phyloP scores from a whole-genome alignment of 1,140 invertebrate genomes.

The Drosophila mojavensis region DNA sequence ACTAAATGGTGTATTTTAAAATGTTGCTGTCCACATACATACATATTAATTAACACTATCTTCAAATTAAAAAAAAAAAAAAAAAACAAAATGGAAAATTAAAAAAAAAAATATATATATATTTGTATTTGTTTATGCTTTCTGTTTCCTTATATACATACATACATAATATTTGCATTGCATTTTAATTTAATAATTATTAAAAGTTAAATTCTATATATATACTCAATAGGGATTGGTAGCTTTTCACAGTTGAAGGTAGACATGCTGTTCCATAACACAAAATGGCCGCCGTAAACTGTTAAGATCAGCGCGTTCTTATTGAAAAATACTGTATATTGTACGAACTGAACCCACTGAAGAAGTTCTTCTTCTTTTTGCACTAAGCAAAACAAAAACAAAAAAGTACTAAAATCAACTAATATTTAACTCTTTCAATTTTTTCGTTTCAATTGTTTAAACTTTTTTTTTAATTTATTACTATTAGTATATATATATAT shows the following conservation, averaged over 20 bases:
- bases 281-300: background rate
- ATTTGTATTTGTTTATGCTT: constrained; percentile 60
- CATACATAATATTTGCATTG: constrained; percentile 66
- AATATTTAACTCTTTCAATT: constrained; percentile 41
- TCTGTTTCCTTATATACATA: constrained; percentile 50
- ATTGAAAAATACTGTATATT: constrained; percentile 43
- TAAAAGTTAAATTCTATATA: constrained; percentile 12
- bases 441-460: constrained; percentile 62
- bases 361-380: constrained; percentile 75
- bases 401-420: constrained; percentile 31
- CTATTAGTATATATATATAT: constrained; percentile 7
- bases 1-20: constrained; percentile 67
- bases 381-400: constrained; percentile 62
- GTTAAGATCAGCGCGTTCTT: background rate
- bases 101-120: constrained; percentile 30
- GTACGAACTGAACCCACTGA: constrained; percentile 80
- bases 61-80: constrained; percentile 27
- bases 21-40: constrained; percentile 72
- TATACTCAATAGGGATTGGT: background rate
- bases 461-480: constrained; percentile 43
- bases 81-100: constrained; percentile 19
- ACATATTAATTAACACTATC: constrained; percentile 45
- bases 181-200: constrained; percentile 74
- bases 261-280: background rate
- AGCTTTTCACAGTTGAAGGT: background rate